phyloP scores from a whole-genome alignment of 2,888 invertebrate genomes.

The Lapara coniferarum region DNA sequence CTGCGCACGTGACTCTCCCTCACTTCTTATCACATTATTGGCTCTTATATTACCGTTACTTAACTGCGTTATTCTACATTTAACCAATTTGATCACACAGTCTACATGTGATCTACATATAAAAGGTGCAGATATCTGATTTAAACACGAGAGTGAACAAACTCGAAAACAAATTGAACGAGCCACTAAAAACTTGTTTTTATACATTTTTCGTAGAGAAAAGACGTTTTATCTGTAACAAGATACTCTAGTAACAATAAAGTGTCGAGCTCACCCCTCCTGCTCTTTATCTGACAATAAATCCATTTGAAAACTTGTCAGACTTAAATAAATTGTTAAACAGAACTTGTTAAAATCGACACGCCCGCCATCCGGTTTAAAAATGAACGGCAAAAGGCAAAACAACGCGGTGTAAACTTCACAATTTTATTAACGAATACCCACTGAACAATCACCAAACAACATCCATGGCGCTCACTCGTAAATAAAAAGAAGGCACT shows the following conservation, averaged over 20 bases:
- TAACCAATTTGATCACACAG: neutral
- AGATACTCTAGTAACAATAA: conserved; percentile 23
- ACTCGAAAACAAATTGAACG: neutral
- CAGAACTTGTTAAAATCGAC: conserved; percentile 18
- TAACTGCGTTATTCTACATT: neutral
- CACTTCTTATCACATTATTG: neutral
- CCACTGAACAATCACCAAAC: conserved; percentile 12
- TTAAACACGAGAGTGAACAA: conserved; percentile 1
- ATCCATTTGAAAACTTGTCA: conserved; percentile 20
- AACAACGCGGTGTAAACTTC: conserved; percentile 10
- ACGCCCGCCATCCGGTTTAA: neutral
- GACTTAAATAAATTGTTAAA: conserved; percentile 15
- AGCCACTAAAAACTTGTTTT: conserved; percentile 14
- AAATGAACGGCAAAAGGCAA: conserved; percentile 17
- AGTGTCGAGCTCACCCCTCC: conserved; percentile 10
- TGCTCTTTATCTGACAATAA: conserved; percentile 11
- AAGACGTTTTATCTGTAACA: conserved; percentile 8
- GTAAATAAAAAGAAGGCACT: conserved; percentile 51
- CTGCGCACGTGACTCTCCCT: neutral
- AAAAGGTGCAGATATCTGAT: neutral
- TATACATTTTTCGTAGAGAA: conserved; percentile 3
- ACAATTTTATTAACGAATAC: conserved; percentile 21
- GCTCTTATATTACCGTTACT: neutral
- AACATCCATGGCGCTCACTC: conserved; percentile 27
- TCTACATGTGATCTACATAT: neutral